Evolutionary conservation across 2,113 vertebrate species (phyloP).

Genomic region (Calonectris borealis): DNA sequence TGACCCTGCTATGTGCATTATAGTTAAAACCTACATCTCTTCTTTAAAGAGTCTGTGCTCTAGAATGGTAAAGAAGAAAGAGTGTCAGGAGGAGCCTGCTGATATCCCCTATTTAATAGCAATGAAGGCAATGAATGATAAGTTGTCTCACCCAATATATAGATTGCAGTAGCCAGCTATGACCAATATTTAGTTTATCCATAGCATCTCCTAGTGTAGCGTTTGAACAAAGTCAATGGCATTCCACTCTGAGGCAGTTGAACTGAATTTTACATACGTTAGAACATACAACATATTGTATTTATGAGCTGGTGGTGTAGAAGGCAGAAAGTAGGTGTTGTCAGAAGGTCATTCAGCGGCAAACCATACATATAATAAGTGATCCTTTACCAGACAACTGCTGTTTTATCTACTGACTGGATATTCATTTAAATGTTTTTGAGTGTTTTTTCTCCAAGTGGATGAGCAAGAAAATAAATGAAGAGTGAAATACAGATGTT

Average conservation of each 20-base stretch:
- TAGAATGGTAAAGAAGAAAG: not conserved
- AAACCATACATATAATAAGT: not conserved
- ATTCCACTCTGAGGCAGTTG: not conserved
- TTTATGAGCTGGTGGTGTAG: not conserved
- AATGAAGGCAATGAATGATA: not conserved
- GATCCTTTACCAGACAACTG: not conserved
- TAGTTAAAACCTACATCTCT: not conserved
- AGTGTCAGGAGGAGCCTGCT: not conserved
- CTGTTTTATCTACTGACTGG: not conserved
- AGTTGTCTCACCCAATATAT: not conserved
- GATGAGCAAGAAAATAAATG: slow-evolving; percentile 51
- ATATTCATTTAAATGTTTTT: not conserved
- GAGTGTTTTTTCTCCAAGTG: not conserved
- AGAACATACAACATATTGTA: not conserved
- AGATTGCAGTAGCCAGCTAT: not conserved
- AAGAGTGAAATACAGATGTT: slow-evolving; percentile 63
- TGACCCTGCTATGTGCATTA: not conserved
- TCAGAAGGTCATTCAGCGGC: not conserved
- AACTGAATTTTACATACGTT: not conserved
- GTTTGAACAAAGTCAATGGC: not conserved
- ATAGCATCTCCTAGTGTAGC: not conserved
- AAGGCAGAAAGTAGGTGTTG: not conserved
- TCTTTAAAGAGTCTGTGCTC: not conserved
- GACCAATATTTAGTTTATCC: not conserved
- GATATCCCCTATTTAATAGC: not conserved